These are phyloP conservation scores for Ramphastos sulfuratus DNA, from an alignment of 2,113 vertebrate genomes.

Conservation along the genomic window DNA sequence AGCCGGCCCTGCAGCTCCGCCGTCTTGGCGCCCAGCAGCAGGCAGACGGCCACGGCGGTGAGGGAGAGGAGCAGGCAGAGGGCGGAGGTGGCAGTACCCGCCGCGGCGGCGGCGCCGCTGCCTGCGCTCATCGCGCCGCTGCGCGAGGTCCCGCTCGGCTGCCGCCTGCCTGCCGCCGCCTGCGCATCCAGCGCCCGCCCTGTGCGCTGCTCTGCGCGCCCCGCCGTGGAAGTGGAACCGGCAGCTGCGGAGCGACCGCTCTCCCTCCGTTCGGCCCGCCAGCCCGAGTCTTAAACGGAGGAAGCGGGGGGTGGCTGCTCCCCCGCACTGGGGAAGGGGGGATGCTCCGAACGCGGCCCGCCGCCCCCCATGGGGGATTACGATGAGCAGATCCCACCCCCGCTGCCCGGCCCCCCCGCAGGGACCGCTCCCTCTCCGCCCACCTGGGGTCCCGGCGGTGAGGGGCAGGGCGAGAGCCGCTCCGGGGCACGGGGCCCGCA, in stretches of 20 bases:
- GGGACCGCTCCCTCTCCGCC: background rate
- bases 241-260: background rate
- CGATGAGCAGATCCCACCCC: constrained; percentile 25
- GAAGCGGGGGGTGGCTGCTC: constrained; percentile 32
- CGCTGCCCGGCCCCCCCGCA: background rate
- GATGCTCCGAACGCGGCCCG: background rate
- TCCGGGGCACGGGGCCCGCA: background rate
- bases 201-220: background rate
- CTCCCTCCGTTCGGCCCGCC: background rate
- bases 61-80: constrained; percentile 81
- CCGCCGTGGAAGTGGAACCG: background rate
- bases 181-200: constrained; percentile 27
- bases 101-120: background rate
- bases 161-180: background rate
- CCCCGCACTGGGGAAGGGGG: background rate
- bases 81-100: constrained; percentile 29
- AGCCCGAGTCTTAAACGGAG: constrained; percentile 1
- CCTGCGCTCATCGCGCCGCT: background rate
- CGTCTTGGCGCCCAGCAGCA: constrained; percentile 85
- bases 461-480: background rate
- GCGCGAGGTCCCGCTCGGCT: background rate
- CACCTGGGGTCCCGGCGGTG: background rate
- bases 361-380: constrained; percentile 19
- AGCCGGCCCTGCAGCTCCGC: constrained; percentile 83
- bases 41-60: constrained; percentile 83